These are phyloP conservation scores for Micoletzkya japonica DNA, from an alignment of 2,888 invertebrate species.

Conservation along the genomic window DNA sequence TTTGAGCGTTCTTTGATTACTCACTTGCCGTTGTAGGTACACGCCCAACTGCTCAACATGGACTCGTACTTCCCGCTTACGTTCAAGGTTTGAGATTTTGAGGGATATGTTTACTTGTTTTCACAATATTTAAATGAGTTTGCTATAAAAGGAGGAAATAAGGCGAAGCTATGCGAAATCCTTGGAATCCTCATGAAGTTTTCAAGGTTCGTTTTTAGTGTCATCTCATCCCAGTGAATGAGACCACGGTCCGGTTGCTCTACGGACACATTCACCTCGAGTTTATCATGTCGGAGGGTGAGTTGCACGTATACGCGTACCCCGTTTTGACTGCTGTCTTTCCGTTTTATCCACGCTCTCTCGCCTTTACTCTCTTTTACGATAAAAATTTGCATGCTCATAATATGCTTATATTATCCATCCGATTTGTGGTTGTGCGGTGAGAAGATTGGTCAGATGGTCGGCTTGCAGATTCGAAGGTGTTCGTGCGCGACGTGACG, in stretches of 20 bases:
- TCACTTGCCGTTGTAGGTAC: constrained; percentile 8
- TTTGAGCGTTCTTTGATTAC: not conserved
- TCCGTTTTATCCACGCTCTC: no score
- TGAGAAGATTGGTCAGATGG: no score
- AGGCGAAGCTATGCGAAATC: no score
- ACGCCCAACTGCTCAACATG: constrained; percentile 36
- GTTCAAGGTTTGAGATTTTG: constrained; percentile 32
- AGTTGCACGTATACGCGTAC: not conserved
- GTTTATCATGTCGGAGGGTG: constrained; percentile 43
- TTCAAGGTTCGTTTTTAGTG: constrained; percentile 32
- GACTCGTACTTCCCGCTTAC: constrained; percentile 41
- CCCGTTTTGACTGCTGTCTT: no score
- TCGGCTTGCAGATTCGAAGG: constrained; percentile 12
- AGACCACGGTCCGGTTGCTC: constrained; percentile 43
- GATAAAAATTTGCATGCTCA: no score
- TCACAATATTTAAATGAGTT: not conserved
- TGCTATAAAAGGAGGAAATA: no score
- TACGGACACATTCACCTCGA: constrained; percentile 48
- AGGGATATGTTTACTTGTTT: not conserved
- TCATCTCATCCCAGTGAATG: constrained; percentile 39
- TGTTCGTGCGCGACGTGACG: constrained; percentile 44
- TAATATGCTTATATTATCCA: no score
- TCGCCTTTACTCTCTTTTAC: no score
- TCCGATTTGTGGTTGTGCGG: no score
- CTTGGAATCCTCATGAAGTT: no score